phyloP scores from a whole-genome alignment of 2,888 invertebrate genomes.

The Fragum fragum region DNA sequence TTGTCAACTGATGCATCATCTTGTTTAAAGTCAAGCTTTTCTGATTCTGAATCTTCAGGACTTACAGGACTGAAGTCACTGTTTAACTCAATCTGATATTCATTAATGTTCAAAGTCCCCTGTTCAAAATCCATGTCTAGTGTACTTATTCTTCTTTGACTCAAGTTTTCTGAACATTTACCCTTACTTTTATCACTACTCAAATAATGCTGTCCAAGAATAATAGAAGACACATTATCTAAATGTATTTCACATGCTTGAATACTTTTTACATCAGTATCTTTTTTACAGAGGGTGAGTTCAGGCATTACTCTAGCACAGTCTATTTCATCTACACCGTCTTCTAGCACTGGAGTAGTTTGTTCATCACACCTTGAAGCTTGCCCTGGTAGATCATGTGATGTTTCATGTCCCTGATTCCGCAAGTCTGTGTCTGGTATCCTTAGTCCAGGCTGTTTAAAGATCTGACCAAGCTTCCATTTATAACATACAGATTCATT shows the following conservation, averaged over 20 bases:
- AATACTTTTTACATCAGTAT: background rate
- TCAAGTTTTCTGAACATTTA: background rate
- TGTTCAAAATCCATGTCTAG: constrained; percentile 59
- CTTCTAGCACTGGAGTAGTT: background rate
- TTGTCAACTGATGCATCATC: background rate
- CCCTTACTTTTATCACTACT: no score
- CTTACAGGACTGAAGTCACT: constrained; percentile 48
- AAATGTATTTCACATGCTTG: constrained; percentile 11
- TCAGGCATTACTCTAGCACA: background rate
- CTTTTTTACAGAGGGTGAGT: background rate
- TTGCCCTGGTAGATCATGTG: background rate
- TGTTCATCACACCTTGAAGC: background rate
- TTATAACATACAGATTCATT: constrained; percentile 40
- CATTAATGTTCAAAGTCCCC: constrained; percentile 43
- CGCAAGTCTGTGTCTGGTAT: background rate
- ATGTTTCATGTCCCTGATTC: no score
- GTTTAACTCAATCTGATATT: constrained; percentile 37
- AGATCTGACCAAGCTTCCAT: constrained; percentile 56
- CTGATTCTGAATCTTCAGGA: background rate
- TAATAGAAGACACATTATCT: constrained; percentile 15
- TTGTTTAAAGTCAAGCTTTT: background rate
- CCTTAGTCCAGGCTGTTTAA: constrained; percentile 66
- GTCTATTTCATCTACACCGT: background rate
- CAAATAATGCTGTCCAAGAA: constrained; percentile 6
- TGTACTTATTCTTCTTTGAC: constrained; percentile 42